Evolutionary conservation across 2,888 invertebrate species (phyloP), one percentile per base, ranked within the genome.

Genomic region (Xanthorhoe designata): DNA sequence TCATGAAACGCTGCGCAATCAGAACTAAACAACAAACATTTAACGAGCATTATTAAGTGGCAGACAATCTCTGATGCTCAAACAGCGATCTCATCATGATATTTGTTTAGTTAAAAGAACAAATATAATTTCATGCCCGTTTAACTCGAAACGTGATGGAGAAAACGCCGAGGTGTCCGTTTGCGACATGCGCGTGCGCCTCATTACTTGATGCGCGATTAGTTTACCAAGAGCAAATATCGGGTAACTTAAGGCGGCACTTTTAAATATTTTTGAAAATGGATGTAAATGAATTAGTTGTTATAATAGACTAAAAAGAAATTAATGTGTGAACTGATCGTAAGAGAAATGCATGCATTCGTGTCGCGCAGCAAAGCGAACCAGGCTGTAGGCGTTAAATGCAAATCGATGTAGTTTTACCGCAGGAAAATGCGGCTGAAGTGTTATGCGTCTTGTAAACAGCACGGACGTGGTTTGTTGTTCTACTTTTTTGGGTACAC

Each of bases 401-500:
- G 91, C 87, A 91, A 92, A 92, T 91, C 75, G 79, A 74, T 64
- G 71, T 75, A 87, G 89, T 92, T 91, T 91, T 90, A 87, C 90
- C 83, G 79, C 83, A 84, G 83, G 85, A 91, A 92, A 92, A 92
- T 91, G 90, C 88, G 80, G 83, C 73, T 80, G 82, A 79, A 84
- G 91, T 93, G 93, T 92, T 85, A 87, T 81, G 81, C 83, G 82
- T 86, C 90, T 84, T 92, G 93, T 92, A 90, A 93, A 92, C 92
- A 92, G 81, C 84, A 76, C 80, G 78, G 86, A 83, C 87, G 84
- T 83, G 87, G 89, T 87, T 88, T 85, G 90, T 86, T 88, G 92
- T 89, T 90, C 89, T 90, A 91, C 93, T 92, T 92, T 92, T 93
- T 93, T 92, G 91, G 92, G 85, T 90, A 89, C 92, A 88, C 86